Evolutionary conservation across 64 coral and sea anemone species (phyloP).

Genomic region (Stylophora pistillata): DNA sequence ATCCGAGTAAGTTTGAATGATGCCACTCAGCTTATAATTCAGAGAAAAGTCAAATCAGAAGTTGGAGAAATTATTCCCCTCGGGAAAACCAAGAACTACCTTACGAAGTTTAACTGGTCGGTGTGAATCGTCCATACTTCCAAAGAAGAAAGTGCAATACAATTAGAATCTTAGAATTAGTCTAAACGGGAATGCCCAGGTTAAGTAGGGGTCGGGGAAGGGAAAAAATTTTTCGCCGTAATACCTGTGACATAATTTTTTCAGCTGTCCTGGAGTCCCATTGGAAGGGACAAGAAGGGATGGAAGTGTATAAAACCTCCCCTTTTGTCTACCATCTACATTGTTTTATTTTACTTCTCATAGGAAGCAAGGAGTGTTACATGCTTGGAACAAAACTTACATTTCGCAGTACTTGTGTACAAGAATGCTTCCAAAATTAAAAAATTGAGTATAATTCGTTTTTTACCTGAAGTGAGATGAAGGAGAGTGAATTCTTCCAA

Average conservation of each 20-base stretch:
- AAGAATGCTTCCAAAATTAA: too few relatives aligned
- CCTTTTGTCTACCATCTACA: too few relatives aligned
- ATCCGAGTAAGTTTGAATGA: conserved; percentile 91
- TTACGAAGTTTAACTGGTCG: conserved; percentile 88
- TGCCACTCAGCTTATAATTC: conserved; percentile 92
- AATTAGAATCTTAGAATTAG: not conserved
- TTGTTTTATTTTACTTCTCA: too few relatives aligned
- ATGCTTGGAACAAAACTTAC: too few relatives aligned
- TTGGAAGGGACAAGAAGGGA: too few relatives aligned
- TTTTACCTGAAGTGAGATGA: conserved; percentile 89
- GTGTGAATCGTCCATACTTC: conserved; percentile 93
- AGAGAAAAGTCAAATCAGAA: conserved; percentile 87
- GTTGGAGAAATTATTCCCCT: conserved; percentile 74
- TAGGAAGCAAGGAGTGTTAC: too few relatives aligned
- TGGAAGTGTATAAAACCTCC: too few relatives aligned
- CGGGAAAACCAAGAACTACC: conserved; percentile 87
- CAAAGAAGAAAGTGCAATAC: conserved; percentile 25
- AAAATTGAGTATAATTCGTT: not conserved
- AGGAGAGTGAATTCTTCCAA: conserved; percentile 79
- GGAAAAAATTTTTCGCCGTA: too few relatives aligned
- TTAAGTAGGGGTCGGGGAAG: too few relatives aligned
- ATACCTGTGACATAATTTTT: too few relatives aligned
- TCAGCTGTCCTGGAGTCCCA: too few relatives aligned
- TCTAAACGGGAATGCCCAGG: not conserved
- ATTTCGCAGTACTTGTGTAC: too few relatives aligned